Conservation (phyloP, 2,113 vertebrate species). For the Phylloscopus trochilus region DNA sequence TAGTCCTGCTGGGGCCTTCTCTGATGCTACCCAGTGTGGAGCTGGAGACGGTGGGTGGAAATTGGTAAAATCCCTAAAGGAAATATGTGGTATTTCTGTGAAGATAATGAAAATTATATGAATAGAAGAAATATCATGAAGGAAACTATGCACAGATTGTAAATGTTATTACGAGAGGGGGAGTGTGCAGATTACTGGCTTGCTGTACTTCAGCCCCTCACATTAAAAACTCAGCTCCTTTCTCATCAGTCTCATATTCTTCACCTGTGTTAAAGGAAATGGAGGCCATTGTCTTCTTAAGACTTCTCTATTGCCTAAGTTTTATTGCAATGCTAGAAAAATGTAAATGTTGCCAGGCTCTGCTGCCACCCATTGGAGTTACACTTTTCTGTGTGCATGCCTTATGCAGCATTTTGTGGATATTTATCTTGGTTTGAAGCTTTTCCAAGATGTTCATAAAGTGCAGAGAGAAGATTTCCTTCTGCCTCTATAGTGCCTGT, state of each 20-base stretch:
- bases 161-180: background rate
- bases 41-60: background rate
- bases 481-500: background rate
- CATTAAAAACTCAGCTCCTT: background rate
- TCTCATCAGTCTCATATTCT: background rate
- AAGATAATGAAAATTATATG: background rate
- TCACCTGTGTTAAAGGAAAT: background rate
- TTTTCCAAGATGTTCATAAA: background rate
- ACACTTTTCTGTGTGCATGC: background rate
- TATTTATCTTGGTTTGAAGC: background rate
- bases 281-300: background rate
- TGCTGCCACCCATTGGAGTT: slow-evolving; percentile 40
- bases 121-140: background rate
- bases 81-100: background rate
- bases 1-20: background rate
- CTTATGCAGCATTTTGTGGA: background rate
- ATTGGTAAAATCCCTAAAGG: background rate
- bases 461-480: background rate
- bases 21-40: background rate
- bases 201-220: background rate
- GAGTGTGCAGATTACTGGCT: background rate
- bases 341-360: slow-evolving; percentile 4
- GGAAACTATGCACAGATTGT: background rate
- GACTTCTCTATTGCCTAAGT: background rate
- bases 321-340: background rate